Conservation (phyloP, 2,888 invertebrate species). For the Agelastica alni region DNA sequence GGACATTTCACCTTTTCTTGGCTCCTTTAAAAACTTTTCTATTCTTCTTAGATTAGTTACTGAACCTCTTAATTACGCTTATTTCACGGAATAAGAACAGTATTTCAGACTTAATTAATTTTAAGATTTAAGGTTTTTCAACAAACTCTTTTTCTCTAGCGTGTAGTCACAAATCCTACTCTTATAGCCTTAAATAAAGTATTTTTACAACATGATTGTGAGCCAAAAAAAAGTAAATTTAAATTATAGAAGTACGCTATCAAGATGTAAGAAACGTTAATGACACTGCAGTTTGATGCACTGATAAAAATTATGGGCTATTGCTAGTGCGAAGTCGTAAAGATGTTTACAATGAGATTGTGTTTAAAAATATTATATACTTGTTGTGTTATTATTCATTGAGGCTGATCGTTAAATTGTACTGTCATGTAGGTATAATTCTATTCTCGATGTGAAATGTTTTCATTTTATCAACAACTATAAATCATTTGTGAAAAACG, state of each 20-base stretch:
- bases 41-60: too few relatives aligned
- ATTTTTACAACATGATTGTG: neutral
- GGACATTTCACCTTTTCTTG: too few relatives aligned
- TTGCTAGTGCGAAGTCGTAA: neutral
- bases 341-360: neutral
- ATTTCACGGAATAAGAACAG: too few relatives aligned
- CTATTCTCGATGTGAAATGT: neutral
- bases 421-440: neutral
- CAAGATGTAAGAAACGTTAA: neutral
- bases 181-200: too few relatives aligned
- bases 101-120: too few relatives aligned
- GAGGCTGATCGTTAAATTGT: neutral
- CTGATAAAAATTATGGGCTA: neutral
- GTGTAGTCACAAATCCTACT: too few relatives aligned
- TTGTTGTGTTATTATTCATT: neutral
- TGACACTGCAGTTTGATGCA: neutral
- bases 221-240: neutral
- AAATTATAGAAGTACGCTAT: neutral
- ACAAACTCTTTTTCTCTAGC: too few relatives aligned
- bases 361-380: neutral
- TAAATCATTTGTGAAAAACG: conserved; percentile 9
- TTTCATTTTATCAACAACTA: neutral
- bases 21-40: too few relatives aligned
- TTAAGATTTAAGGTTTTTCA: too few relatives aligned
- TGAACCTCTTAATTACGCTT: too few relatives aligned